Evolutionary conservation across 2,888 invertebrate species (phyloP).

Genomic region (Automeris io): DNA sequence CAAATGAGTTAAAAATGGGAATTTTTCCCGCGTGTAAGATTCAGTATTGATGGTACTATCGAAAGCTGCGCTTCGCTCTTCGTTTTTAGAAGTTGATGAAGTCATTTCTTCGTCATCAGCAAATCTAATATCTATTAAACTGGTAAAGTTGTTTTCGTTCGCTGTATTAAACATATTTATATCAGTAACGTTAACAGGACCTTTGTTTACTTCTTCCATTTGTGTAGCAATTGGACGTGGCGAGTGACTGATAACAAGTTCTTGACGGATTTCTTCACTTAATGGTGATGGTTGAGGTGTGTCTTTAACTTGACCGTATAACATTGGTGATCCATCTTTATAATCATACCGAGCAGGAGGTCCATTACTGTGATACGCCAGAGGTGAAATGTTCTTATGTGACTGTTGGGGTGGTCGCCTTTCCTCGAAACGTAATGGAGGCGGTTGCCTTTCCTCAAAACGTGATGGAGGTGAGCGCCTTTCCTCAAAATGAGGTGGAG

Average conservation of each 20-base stretch:
- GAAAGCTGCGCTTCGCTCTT: not conserved
- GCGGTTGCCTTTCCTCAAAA: not conserved
- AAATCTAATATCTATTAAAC: conserved; percentile 17
- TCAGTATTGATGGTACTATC: not conserved
- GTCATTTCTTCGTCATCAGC: conserved; percentile 6
- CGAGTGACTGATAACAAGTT: too few species aligned
- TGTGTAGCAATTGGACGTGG: too few species aligned
- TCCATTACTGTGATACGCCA: too few species aligned
- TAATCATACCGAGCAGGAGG: too few species aligned
- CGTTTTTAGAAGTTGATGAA: not conserved
- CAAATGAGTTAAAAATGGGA: not conserved
- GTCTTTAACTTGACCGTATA: too few species aligned
- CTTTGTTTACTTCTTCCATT: too few species aligned
- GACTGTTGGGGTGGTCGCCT: not conserved
- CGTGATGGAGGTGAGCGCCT: not conserved
- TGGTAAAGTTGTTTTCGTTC: not conserved
- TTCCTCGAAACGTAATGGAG: not conserved
- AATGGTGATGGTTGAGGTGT: not conserved
- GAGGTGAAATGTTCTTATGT: too few species aligned
- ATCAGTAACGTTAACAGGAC: not conserved
- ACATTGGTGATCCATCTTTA: not conserved
- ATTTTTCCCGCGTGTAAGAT: not conserved
- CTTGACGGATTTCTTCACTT: not conserved
- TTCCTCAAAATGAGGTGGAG: not conserved
- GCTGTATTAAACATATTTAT: not conserved